phyloP scores from a whole-genome alignment of 1,140 invertebrate genomes.

The Drosophila tsacasi region DNA sequence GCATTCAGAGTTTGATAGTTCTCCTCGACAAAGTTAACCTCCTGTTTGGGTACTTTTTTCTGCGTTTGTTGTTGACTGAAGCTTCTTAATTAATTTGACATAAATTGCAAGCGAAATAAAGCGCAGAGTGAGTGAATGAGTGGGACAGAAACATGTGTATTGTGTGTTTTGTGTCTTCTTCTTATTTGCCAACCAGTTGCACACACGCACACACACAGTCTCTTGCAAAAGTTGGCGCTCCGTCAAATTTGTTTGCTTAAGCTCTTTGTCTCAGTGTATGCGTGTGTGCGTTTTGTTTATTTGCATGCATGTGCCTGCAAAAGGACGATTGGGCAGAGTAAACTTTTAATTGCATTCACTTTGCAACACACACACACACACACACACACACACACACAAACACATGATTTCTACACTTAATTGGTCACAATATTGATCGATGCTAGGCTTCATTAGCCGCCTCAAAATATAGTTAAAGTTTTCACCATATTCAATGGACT shows the following conservation, averaged over 20 bases:
- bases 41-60: not conserved
- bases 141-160: slow-evolving; percentile 49
- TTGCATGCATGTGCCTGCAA: slow-evolving; percentile 25
- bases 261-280: slow-evolving; percentile 26
- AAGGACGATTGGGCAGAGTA: slow-evolving; percentile 49
- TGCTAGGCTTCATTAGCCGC: slow-evolving; percentile 23
- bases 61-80: slow-evolving; percentile 20
- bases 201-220: slow-evolving; percentile 31
- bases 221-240: slow-evolving; percentile 65
- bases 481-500: not conserved
- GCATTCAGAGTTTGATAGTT: not conserved
- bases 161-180: slow-evolving; percentile 20
- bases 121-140: slow-evolving; percentile 10
- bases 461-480: slow-evolving; percentile 21
- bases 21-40: not conserved
- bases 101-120: slow-evolving; percentile 66
- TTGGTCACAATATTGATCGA: slow-evolving; percentile 41
- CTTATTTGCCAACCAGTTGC: slow-evolving; percentile 42
- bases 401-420: slow-evolving; percentile 13
- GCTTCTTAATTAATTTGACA: slow-evolving; percentile 81
- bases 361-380: slow-evolving; percentile 26
- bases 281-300: slow-evolving; percentile 19
- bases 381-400: slow-evolving; percentile 6
- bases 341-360: slow-evolving; percentile 69
- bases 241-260: slow-evolving; percentile 52